These are phyloP conservation scores for Montipora foliosa DNA, from an alignment of 64 coral and sea anemone species.

Conservation along the genomic window DNA sequence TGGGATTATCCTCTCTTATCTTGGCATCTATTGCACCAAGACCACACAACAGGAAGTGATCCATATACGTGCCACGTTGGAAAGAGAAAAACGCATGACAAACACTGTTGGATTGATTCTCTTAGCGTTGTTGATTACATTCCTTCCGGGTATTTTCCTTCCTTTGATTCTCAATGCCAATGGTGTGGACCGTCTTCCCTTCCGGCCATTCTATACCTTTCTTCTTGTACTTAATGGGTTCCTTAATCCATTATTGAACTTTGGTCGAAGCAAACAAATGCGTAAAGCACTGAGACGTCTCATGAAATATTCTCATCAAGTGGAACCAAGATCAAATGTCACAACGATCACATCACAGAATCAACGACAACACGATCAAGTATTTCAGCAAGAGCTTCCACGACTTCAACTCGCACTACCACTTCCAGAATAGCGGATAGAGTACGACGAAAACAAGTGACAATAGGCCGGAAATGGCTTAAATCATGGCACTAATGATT, in stretches of 20 bases:
- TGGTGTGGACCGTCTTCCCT: neutral
- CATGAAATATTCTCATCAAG: neutral
- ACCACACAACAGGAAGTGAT: neutral
- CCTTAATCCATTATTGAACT: conserved; percentile 24
- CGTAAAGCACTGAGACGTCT: neutral
- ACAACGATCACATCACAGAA: too few species aligned
- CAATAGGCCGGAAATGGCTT: too few species aligned
- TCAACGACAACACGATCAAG: too few species aligned
- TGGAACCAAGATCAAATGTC: neutral
- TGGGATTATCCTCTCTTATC: conserved; percentile 10
- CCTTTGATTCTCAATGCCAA: neutral
- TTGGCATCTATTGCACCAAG: conserved; percentile 1
- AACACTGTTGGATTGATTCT: conserved; percentile 2
- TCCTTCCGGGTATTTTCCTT: neutral
- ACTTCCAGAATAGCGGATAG: too few species aligned
- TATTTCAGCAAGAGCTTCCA: too few species aligned
- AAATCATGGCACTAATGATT: too few species aligned
- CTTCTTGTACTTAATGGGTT: neutral
- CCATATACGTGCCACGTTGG: neutral
- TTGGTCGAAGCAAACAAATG: conserved; percentile 19
- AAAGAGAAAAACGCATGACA: conserved; percentile 13
- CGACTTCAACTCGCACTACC: too few species aligned
- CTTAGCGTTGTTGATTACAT: neutral
- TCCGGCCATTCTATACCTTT: neutral
- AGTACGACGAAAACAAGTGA: too few species aligned